phyloP scores from a whole-genome alignment of 2,797 vertebrate species.

The Kryptolebias ocellatus region DNA sequence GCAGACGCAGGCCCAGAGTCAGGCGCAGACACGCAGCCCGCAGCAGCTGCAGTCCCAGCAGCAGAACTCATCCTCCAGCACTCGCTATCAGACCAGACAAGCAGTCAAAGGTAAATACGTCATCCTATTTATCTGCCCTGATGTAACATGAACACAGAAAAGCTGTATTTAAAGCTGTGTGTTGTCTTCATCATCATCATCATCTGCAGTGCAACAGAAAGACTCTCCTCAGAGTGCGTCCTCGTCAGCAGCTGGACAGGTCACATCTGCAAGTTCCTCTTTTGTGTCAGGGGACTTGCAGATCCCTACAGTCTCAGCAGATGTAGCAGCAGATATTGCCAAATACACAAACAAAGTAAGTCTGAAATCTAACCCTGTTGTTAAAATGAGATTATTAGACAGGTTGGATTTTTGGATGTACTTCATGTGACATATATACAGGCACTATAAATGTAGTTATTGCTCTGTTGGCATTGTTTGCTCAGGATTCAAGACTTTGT shows the following conservation, averaged over 20 bases:
- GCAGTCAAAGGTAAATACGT: conserved; percentile 90
- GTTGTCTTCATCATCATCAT: conserved; percentile 22
- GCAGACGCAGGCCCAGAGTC: conserved; percentile 54
- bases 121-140: not conserved
- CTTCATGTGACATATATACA: not conserved
- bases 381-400: not conserved
- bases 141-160: not conserved
- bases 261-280: conserved; percentile 79
- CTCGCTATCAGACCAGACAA: conserved; percentile 98
- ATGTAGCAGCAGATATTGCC: conserved; percentile 96
- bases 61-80: conserved; percentile 89
- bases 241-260: conserved; percentile 86
- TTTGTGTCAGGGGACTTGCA: conserved; percentile 86
- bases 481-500: not conserved
- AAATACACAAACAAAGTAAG: conserved; percentile 98
- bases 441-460: not conserved
- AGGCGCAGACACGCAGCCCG: conserved; percentile 59
- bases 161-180: not conserved
- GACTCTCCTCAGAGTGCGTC: conserved; percentile 88
- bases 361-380: conserved; percentile 7
- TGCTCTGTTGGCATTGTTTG: not conserved
- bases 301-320: conserved; percentile 93
- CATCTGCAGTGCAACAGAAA: conserved; percentile 90
- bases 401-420: not conserved
- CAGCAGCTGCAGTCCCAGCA: conserved; percentile 73